Evolutionary conservation across 2,113 vertebrate species (phyloP).

Genomic region (Apodemus speciosus): DNA sequence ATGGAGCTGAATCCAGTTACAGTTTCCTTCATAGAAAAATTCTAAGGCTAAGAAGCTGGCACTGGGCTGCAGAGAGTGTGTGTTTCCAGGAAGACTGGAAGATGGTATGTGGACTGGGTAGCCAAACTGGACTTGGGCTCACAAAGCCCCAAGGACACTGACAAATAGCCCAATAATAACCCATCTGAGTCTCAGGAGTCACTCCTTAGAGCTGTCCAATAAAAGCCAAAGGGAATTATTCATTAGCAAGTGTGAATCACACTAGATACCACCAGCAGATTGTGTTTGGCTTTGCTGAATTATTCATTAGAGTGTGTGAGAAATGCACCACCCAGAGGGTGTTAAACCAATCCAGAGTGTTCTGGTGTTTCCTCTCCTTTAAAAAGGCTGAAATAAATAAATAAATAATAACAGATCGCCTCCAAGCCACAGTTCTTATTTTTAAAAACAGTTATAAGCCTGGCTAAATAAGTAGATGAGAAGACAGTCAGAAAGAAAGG

Average conservation of each 20-base stretch:
- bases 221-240: conserved; percentile 83
- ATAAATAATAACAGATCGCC: conserved; percentile 27
- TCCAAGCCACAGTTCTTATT: conserved; percentile 61
- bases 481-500: conserved; percentile 21
- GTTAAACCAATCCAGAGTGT: conserved; percentile 64
- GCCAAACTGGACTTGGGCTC: conserved; percentile 69
- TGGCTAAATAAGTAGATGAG: conserved; percentile 46
- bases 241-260: conserved; percentile 78
- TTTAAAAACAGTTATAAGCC: conserved; percentile 55
- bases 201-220: conserved; percentile 69
- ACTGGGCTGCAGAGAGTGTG: neutral
- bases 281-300: conserved; percentile 81
- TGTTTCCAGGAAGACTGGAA: conserved; percentile 64
- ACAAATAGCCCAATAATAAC: conserved; percentile 81
- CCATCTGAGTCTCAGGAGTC: conserved; percentile 79
- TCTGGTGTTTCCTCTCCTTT: conserved; percentile 69
- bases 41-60: conserved; percentile 36
- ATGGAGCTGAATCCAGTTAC: neutral
- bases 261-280: conserved; percentile 77
- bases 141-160: conserved; percentile 78
- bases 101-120: conserved; percentile 17
- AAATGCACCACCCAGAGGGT: conserved; percentile 71
- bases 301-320: conserved; percentile 79
- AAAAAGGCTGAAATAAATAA: conserved; percentile 34
- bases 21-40: conserved; percentile 16